Evolutionary conservation across 2,113 vertebrate genomes (phyloP), one percentile per base, ranked within the genome.

Genomic region (Paedocypris sp.): DNA sequence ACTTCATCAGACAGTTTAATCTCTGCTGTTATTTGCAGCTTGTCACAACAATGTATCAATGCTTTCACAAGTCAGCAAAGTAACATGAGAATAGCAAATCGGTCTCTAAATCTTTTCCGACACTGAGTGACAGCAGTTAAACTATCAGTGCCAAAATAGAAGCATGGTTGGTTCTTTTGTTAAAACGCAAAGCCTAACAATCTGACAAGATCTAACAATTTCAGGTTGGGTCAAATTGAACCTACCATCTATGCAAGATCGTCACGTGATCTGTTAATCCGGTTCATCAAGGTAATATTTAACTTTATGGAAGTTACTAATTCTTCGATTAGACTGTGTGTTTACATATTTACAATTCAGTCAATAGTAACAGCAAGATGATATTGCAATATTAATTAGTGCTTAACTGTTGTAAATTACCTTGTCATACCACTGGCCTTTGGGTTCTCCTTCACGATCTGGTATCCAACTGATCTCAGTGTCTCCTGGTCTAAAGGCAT

Each of bases 341-440:
- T 19, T 42, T 6, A 2, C 16, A 15, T 42, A 19, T 20, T 10
- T 42, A 19, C 38, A 41, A 39, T 39, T 39, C 3, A 12, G 16
- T 7, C 15, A 7, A 39, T 6, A 1, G 36, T 28, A 9, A 13
- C 15, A 28, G 16, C 18, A 4, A 18, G 12, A 49, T 29, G 25
- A 48, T 6, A 42, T 19, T 18, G 9, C n/a, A n/a, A n/a, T n/a
- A n/a, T n/a, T n/a, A n/a, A n/a, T n/a, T n/a, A n/a, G n/a, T n/a
- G n/a, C n/a, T 22, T n/a, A 33, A 43, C 6, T 58, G 6, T 52
- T 28, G 20, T n/a, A 38, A 16, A n/a, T n/a, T 80, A 86, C 84
- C 84, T 86, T 86, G 53, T 84, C 87, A 73, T 82, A 83, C 89
- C 89, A 92, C 73, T 71, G 80, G 63, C 85, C 81, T 58, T 75